Conservation (phyloP, 2,888 invertebrate species). For the Netelia fuscicornis region DNA sequence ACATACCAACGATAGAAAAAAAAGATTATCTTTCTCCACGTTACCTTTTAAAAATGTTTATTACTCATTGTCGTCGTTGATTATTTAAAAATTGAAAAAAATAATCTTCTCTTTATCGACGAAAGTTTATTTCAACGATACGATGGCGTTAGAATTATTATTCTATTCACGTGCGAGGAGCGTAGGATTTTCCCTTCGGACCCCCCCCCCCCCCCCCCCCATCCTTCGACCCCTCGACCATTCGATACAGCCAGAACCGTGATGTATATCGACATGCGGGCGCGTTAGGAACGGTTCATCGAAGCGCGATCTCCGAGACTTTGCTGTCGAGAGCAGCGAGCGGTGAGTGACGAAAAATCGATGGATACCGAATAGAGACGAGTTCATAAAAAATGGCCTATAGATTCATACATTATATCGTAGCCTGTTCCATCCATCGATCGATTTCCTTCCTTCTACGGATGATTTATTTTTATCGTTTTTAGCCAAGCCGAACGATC, state of each 20-base stretch:
- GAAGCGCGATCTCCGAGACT: conserved; percentile 70
- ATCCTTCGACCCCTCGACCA: not conserved
- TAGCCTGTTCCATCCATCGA: not conserved
- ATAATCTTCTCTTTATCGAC: not conserved
- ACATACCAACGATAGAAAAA: too few species aligned
- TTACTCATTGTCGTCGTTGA: too few species aligned
- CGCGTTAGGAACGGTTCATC: conserved; percentile 72
- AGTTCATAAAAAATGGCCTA: not conserved
- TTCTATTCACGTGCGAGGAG: conserved; percentile 34
- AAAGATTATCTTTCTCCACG: too few species aligned
- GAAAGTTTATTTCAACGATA: conserved; percentile 2
- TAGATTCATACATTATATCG: not conserved
- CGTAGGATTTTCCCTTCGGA: not conserved
- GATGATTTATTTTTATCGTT: conserved; percentile 44
- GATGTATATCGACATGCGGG: conserved; percentile 43
- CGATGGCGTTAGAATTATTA: conserved; percentile 30
- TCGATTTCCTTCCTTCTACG: not conserved
- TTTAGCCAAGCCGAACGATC: not conserved
- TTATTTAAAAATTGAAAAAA: too few species aligned
- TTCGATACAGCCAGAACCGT: conserved; percentile 25
- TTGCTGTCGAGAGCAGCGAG: conserved; percentile 70
- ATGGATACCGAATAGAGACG: conserved; percentile 63
- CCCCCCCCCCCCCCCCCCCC: not conserved
- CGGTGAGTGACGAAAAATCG: conserved; percentile 72
- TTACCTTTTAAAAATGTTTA: too few species aligned